Percentiles rank a stretch among this genome's conserved stretches.
Evolutionary conservation across 2,797 vertebrate genomes (phyloP).

Genomic region (Rhadinocentrus ornatus): DNA sequence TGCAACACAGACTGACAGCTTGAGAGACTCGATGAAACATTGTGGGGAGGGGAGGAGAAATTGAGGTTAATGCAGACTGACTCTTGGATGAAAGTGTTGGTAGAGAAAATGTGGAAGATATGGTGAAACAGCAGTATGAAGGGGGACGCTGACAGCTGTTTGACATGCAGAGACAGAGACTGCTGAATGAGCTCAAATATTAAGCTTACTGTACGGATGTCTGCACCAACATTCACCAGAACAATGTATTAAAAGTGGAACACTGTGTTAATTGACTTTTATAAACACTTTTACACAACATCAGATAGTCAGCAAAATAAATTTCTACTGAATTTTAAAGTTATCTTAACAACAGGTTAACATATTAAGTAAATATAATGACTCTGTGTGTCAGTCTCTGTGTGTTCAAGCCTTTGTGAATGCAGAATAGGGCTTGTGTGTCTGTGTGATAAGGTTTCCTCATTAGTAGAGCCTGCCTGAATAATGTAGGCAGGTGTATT

Average conservation of each 20-base stretch:
- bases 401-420: conserved; percentile 28
- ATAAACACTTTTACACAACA: conserved; percentile 26
- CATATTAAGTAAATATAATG: conserved; percentile 6
- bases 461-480: conserved; percentile 77
- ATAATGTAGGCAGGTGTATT: conserved; percentile 82
- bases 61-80: conserved; percentile 64
- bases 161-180: conserved; percentile 42
- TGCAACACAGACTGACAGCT: conserved; percentile 55
- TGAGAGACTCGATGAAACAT: conserved; percentile 36
- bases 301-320: conserved; percentile 14
- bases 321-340: conserved; percentile 21
- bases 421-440: conserved; percentile 13
- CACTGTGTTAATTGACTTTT: conserved; percentile 21
- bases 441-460: conserved; percentile 72
- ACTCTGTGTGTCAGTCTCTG: conserved; percentile 2
- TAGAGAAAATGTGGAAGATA: conserved; percentile 57
- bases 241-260: conserved; percentile 18
- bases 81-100: conserved; percentile 51
- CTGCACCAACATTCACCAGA: conserved; percentile 24
- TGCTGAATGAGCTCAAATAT: conserved; percentile 50
- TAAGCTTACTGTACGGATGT: neutral
- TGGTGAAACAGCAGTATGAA: conserved; percentile 55
- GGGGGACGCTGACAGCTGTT: conserved; percentile 51
- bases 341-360: conserved; percentile 6
- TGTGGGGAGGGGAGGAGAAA: conserved; percentile 39